Evolutionary conservation across 2,888 invertebrate species (phyloP), one percentile per base, ranked within the genome.

Genomic region (Listrodromus nycthemerus): DNA sequence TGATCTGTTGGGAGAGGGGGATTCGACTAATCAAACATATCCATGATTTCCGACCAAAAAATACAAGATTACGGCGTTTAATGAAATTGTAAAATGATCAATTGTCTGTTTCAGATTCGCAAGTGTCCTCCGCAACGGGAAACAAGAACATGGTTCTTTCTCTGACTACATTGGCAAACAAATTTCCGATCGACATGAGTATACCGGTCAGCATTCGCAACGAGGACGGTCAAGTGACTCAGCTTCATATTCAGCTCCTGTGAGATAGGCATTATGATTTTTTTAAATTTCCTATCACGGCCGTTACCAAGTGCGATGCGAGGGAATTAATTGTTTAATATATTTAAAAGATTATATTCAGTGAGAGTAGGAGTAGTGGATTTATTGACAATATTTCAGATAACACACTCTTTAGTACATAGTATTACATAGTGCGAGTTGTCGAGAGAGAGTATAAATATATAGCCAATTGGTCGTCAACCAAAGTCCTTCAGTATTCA

Each of bases 51-150:
- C 8, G 33, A 33, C 7, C 30, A 30, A 8, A 33, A 33, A 33
- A 33, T 33, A 33, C 2, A 33, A 33, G 13, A 41, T 41, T 41
- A 13, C 1, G 13, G 41, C 41, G 41, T 13, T 30, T 16, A 13
- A 58, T 30, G 10, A 16, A 58, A 30, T 58, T 16, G 4, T 13
- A 27, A 3, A 27, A 27, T 27, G 1, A 58, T 13, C 10, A 27
- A 58, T 27, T 10, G 10, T 37, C 30, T 58, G 58, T 76, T 69
- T 19, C 86, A 91, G 91, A 89, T 74, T 87, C 89, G 4, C 89
- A 88, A 37, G 41, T 80, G 33, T 86, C 88, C 8, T 82, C 74
- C 4, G 66, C 83, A 16, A 73, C 77, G 27, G 86, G 70, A 21
- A 87, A 86, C 52, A 87, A 82, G 27, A 88, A 88, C 48, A 10